These are phyloP conservation scores for Nesogale talazaci DNA, from an alignment of 2,113 vertebrate genomes.

Conservation along the genomic window DNA sequence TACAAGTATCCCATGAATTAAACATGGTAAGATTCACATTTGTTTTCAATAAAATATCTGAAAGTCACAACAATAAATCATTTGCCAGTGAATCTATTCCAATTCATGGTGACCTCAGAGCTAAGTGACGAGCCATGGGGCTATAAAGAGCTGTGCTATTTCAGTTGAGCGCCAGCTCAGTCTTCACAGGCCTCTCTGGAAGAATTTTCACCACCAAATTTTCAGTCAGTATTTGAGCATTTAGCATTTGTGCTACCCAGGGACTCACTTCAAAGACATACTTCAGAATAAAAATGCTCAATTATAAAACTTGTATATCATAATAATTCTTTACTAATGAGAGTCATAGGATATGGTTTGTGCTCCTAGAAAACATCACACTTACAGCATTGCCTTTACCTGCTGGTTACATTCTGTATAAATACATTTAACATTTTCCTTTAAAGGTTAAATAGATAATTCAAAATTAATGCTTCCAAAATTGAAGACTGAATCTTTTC, in stretches of 20 bases:
- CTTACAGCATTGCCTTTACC: not conserved
- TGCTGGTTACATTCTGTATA: no score
- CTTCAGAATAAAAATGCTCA: not conserved
- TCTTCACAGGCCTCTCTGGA: not conserved
- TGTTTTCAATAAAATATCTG: not conserved
- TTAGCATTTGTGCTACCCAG: not conserved
- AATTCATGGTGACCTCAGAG: not conserved
- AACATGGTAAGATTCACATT: no score
- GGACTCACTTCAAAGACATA: not conserved
- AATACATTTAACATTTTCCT: not conserved
- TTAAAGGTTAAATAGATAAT: not conserved
- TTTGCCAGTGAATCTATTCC: not conserved
- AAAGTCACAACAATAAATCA: not conserved
- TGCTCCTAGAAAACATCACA: not conserved
- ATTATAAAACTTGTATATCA: not conserved
- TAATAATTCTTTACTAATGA: not conserved
- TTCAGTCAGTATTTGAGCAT: not conserved
- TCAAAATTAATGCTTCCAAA: slow-evolving; percentile 11
- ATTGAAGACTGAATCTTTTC: not conserved
- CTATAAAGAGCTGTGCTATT: not conserved
- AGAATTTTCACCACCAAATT: not conserved
- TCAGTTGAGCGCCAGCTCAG: not conserved
- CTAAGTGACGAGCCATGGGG: not conserved
- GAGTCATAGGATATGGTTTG: not conserved
- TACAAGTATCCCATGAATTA: no score